Percentiles rank a stretch among this genome's conserved stretches.
These are phyloP conservation scores for Turdus rufiventris DNA, from an alignment of 2,113 vertebrate species.

Conservation along the genomic window DNA sequence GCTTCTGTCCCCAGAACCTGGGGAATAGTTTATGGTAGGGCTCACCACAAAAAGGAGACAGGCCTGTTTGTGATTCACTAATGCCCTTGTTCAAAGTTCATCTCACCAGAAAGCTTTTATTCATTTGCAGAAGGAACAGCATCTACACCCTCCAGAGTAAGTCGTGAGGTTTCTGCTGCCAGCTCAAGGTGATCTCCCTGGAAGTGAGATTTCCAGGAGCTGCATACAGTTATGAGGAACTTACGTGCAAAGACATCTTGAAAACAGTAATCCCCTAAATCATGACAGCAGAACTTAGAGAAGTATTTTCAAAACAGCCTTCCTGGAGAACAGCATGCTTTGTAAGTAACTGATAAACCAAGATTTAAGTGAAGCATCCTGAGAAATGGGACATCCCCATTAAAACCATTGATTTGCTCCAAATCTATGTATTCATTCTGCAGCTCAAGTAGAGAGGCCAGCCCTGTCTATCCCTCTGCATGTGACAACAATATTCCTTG, in stretches of 20 bases:
- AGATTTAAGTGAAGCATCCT: neutral
- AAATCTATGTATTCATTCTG: neutral
- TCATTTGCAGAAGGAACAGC: neutral
- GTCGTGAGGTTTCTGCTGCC: neutral
- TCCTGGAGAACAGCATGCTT: neutral
- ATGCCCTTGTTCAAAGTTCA: neutral
- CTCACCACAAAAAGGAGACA: neutral
- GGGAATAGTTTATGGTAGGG: fast-evolving
- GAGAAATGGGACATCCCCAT: neutral
- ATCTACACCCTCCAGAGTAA: neutral
- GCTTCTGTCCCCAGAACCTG: neutral
- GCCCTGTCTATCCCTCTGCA: neutral
- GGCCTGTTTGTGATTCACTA: neutral
- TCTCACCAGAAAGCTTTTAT: neutral
- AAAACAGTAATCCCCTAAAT: neutral
- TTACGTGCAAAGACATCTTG: neutral
- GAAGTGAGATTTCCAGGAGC: neutral
- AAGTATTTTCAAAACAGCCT: neutral
- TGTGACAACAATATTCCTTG: neutral
- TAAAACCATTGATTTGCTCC: neutral
- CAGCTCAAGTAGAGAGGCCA: neutral
- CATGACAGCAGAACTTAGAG: neutral
- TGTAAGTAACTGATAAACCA: neutral
- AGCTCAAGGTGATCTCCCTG: neutral
- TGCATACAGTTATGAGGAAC: neutral